Base-by-base conservation (phyloP, 2,888 invertebrate genomes). In the Mimas tiliae region DNA sequence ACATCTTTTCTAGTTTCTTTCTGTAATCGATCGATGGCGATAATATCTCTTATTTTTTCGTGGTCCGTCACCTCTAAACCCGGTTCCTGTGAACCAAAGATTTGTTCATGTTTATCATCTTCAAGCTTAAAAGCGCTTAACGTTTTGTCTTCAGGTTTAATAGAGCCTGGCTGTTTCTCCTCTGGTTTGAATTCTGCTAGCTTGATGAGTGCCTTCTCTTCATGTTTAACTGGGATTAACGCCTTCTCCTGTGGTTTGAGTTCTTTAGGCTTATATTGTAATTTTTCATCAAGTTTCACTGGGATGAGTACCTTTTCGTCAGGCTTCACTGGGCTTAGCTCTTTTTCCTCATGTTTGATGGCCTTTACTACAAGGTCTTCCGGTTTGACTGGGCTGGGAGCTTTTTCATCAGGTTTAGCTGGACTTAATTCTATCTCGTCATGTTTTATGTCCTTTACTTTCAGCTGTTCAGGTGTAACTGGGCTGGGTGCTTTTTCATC, bases 211-310 rank as follows among this genome's bases (percentile, higher is more conserved):
- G 27, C 27, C 27, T 27, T 27, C 27, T 63, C 66, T 2, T 65
- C 63, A 19, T 38, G 34, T 16, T 64, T 53, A 11, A 0, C 50
- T 65, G 42, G n/a, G 11, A 11, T 68, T 0, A 45, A 16, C n/a
- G 52, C 52, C 21, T 70, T 74, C 0, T 73, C 69, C 6, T 65
- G 48, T 6, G 21, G 6, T 12, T 62, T 66, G 12, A 55, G 65
- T 42, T n/a, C n/a, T n/a, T n/a, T n/a, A 62, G 33, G 19, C 64
- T 65, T 9, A 64, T 45, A n/a, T n/a, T n/a, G n/a, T 11, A 21
- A 55, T 16, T 67, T 66, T 2, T 69, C 67, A 21, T 67, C n/a
- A n/a, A 6, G 16, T 48, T 16, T 48, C 0, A 12, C 21, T 0
- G 27, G 27, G 27, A 1, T 27, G 1, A 4, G 21, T n/a, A n/a